Base-by-base conservation (phyloP, 1,140 invertebrate species). In the Thaumatotibia leucotreta region DNA sequence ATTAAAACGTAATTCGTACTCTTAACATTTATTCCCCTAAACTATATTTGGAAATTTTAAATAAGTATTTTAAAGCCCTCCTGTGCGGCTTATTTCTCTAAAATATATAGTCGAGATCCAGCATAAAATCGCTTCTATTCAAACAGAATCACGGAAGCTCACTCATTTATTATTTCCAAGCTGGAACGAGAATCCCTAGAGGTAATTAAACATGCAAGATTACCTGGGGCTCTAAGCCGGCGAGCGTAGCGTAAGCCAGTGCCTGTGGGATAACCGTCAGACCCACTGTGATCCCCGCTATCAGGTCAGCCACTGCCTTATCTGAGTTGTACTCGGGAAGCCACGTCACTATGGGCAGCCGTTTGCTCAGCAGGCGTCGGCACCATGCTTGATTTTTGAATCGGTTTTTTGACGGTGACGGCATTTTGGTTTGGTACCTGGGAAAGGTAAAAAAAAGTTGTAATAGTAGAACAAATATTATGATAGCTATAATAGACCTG, bases 241-340 rank as follows among this genome's bases (percentile, higher is more conserved):
- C 97, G 49, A 98, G 89, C 10, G 95, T 95, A 0, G 97, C 96
- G 88, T 98, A 97, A 4, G 97, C 97, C 64, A 98, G 85, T 50
- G 95, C 96, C 83, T 98, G 97, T 0, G 97, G 97, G 90, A 98
- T 95, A 23, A 98, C 96, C 1, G 97, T 97, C 5, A 98, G 92
- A 0, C 96, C 97, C 1, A 98, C 97, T 11, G 97, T 96, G 45
- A 96, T 89, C 4, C 97, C 97, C 4, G 97, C 97, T 75, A 97
- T 96, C 17, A 94, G 76, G 88, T 97, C 96, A 11, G 94, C 93
- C 4, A 96, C 72, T 8, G 95, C 92, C 84, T 96, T 95, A 66
- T 95, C 93, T 0, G 92, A 92, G 69, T 94, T 93, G 81, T 97
- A 97, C 29, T 93, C 92, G 1, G 95, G 94, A 9, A 95, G 84